Evolutionary conservation across 2,888 invertebrate genomes (phyloP).

Genomic region (Ectropis crepuscularia): DNA sequence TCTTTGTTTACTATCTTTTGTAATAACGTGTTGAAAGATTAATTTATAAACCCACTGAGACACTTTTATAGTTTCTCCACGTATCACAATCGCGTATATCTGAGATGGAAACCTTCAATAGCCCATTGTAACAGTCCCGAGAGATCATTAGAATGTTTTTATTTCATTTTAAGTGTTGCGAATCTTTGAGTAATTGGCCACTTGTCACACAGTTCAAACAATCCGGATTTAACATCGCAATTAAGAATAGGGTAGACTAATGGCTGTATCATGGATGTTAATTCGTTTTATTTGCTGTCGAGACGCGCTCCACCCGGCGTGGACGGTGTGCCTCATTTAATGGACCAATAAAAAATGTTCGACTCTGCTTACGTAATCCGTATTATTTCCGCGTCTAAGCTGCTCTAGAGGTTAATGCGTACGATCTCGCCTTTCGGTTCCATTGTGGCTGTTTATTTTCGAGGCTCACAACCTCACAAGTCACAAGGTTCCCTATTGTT

Average conservation of each 20-base stretch:
- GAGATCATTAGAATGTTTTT: slow-evolving; percentile 13
- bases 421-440: slow-evolving; percentile 58
- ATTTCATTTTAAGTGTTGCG: slow-evolving; percentile 33
- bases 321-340: slow-evolving; percentile 81
- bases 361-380: slow-evolving; percentile 82
- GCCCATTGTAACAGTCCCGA: not conserved
- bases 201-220: slow-evolving; percentile 50
- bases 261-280: slow-evolving; percentile 66
- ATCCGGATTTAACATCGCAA: slow-evolving; percentile 61
- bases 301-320: slow-evolving; percentile 75
- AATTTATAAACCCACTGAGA: slow-evolving; percentile 35
- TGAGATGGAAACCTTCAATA: slow-evolving; percentile 18
- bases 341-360: slow-evolving; percentile 83
- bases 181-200: slow-evolving; percentile 34
- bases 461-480: too few relatives aligned
- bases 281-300: slow-evolving; percentile 69
- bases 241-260: slow-evolving; percentile 67
- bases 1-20: slow-evolving; percentile 64
- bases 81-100: slow-evolving; percentile 25
- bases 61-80: slow-evolving; percentile 35
- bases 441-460: slow-evolving; percentile 47
- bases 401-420: slow-evolving; percentile 71
- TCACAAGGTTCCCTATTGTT: slow-evolving; percentile 41
- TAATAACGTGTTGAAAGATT: slow-evolving; percentile 55
- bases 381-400: slow-evolving; percentile 81